Evolutionary conservation across 2,888 invertebrate genomes (phyloP).

Genomic region (Xanthia icteritia): DNA sequence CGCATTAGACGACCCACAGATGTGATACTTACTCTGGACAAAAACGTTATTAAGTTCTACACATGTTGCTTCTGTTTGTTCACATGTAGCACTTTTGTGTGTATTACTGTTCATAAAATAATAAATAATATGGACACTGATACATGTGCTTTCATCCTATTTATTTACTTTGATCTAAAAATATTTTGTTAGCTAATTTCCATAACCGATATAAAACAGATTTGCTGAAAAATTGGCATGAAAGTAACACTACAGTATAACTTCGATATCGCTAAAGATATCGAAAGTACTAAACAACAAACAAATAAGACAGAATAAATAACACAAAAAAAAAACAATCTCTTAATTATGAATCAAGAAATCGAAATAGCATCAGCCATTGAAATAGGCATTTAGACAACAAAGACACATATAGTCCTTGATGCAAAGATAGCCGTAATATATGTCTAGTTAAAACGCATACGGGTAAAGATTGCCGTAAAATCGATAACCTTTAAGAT

Average conservation of each 20-base stretch:
- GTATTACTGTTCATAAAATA: background rate
- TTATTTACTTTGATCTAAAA: background rate
- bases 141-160: background rate
- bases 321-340: background rate
- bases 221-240: background rate
- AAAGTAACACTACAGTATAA: background rate
- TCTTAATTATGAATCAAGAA: constrained; percentile 6
- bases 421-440: constrained; percentile 44
- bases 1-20: constrained; percentile 18
- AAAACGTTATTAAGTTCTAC: constrained; percentile 1
- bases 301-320: background rate
- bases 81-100: constrained; percentile 1
- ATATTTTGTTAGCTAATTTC: too few relatives aligned
- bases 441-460: constrained; percentile 35
- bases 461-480: constrained; percentile 48
- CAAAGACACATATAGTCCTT: constrained; percentile 39
- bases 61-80: constrained; percentile 24
- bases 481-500: constrained; percentile 60
- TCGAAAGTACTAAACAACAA: background rate
- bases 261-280: background rate
- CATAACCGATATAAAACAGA: background rate
- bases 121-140: too few relatives aligned
- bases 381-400: constrained; percentile 54
- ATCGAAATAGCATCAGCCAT: constrained; percentile 32
- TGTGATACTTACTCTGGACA: constrained; percentile 17